Percentiles rank a stretch among this genome's conserved stretches.
Evolutionary conservation across 2,888 invertebrate species (phyloP).

Genomic region (Sinohyriopsis cumingii): DNA sequence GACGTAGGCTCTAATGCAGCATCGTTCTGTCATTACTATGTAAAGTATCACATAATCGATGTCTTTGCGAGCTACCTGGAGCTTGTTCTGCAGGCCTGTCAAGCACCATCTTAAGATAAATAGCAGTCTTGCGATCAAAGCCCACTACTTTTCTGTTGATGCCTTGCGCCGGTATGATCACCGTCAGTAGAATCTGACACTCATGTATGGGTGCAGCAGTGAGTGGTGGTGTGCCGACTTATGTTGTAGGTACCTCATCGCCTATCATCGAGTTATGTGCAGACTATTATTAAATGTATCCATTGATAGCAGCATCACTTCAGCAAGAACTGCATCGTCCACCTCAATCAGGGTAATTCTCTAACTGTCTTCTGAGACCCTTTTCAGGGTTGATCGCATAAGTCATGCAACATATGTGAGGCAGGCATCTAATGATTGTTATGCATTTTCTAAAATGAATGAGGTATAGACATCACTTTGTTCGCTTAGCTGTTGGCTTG

Average conservation of each 20-base stretch:
- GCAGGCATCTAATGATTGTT: too few species aligned
- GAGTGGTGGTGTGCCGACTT: constrained; percentile 8
- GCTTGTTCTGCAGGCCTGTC: constrained; percentile 1
- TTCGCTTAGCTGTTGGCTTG: too few species aligned
- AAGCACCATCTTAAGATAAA: constrained; percentile 1
- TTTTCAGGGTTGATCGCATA: too few species aligned
- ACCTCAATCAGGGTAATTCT: too few species aligned
- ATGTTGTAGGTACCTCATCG: background rate
- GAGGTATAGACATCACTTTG: too few species aligned
- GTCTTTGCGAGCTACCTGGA: background rate
- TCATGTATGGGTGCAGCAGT: constrained; percentile 11
- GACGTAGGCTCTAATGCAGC: constrained; percentile 2
- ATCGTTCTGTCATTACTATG: constrained; percentile 2
- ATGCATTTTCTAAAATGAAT: too few species aligned
- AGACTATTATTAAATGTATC: background rate
- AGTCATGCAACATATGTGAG: too few species aligned
- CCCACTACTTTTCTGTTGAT: constrained; percentile 3
- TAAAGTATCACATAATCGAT: background rate
- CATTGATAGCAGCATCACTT: too few species aligned
- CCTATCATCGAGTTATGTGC: constrained; percentile 2
- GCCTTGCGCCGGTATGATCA: constrained; percentile 3
- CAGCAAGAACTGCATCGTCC: too few species aligned
- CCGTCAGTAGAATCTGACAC: constrained; percentile 5
- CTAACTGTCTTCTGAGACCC: too few species aligned
- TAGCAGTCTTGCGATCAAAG: background rate